These are phyloP conservation scores for Hypocryptadius cinnamomeus DNA, from an alignment of 2,113 vertebrate species.

Conservation along the genomic window DNA sequence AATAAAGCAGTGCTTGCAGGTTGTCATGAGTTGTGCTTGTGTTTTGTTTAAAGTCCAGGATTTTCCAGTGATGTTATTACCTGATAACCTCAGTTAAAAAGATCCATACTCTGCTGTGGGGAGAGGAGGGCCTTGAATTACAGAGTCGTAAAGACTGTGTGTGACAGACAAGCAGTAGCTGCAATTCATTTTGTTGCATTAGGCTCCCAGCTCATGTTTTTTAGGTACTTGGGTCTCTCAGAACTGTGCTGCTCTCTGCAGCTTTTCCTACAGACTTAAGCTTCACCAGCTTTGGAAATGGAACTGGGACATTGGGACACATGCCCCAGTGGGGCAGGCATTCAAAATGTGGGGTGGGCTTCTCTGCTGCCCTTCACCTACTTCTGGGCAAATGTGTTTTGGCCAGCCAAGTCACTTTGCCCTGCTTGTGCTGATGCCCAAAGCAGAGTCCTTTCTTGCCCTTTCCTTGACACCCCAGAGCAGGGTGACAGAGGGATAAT, in stretches of 20 bases:
- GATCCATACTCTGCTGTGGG: neutral
- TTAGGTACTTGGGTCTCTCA: neutral
- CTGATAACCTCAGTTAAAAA: neutral
- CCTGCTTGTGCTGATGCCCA: neutral
- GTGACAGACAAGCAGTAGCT: neutral
- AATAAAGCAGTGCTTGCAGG: neutral
- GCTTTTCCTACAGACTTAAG: neutral
- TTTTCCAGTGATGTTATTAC: neutral
- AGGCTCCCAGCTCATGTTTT: neutral
- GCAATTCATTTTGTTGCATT: neutral
- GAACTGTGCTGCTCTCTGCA: fast-evolving
- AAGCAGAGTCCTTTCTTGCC: neutral
- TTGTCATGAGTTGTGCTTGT: neutral
- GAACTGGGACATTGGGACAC: neutral
- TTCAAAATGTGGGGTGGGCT: fast-evolving
- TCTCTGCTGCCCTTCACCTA: neutral
- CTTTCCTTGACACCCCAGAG: neutral
- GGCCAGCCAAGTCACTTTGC: neutral
- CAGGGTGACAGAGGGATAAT: neutral
- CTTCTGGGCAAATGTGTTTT: neutral
- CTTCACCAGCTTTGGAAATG: neutral
- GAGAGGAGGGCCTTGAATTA: neutral
- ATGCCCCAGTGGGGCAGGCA: neutral
- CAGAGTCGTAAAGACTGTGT: neutral
- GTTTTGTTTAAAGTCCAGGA: neutral